phyloP scores from a whole-genome alignment of 2,888 invertebrate genomes.

The Tyria jacobaeae region DNA sequence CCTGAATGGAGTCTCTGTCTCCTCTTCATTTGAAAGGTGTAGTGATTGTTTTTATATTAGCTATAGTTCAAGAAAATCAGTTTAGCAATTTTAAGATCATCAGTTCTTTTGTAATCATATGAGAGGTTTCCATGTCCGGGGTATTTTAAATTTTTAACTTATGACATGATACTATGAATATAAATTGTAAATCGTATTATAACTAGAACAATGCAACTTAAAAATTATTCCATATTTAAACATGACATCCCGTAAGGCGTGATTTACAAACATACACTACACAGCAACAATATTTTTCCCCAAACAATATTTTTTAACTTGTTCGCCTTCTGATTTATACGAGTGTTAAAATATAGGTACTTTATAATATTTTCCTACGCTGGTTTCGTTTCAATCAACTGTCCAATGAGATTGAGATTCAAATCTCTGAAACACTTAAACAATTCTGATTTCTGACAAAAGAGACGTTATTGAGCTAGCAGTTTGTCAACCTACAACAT shows the following conservation, averaged over 20 bases:
- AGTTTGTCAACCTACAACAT: slow-evolving; percentile 11
- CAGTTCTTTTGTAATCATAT: too few relatives aligned
- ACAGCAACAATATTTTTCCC: background rate
- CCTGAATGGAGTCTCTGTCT: too few relatives aligned
- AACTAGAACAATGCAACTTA: background rate
- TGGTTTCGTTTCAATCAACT: slow-evolving; percentile 12
- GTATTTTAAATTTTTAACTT: too few relatives aligned
- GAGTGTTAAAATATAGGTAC: background rate
- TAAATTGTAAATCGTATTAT: too few relatives aligned
- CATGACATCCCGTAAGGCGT: too few relatives aligned
- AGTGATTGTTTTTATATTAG: too few relatives aligned
- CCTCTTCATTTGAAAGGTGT: too few relatives aligned
- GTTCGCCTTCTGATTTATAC: background rate
- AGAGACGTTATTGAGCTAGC: slow-evolving; percentile 5
- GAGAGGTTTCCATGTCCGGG: too few relatives aligned
- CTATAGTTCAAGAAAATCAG: too few relatives aligned
- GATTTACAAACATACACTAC: background rate
- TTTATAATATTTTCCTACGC: slow-evolving; percentile 9
- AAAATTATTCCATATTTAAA: background rate
- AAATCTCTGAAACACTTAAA: slow-evolving; percentile 1
- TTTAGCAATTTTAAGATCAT: too few relatives aligned
- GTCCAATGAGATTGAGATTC: background rate
- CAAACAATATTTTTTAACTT: background rate
- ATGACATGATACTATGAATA: too few relatives aligned
- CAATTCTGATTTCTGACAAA: slow-evolving; percentile 7